phyloP scores from a whole-genome alignment of 2,113 vertebrate species.

The Acinonyx jubatus region DNA sequence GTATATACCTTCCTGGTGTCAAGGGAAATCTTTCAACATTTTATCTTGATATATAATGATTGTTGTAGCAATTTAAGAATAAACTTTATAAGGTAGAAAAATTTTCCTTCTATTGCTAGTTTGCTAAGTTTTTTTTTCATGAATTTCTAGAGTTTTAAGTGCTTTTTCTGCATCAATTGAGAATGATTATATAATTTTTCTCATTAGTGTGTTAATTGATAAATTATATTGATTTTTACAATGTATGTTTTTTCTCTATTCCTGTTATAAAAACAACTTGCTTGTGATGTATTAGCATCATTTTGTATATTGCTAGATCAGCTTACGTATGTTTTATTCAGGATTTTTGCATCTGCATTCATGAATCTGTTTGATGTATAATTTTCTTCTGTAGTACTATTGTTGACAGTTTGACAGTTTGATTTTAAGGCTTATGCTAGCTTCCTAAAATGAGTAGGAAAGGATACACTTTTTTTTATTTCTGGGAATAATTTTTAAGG shows the following conservation, averaged over 20 bases:
- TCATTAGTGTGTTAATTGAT: not conserved
- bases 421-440: not conserved
- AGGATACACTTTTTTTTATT: not conserved
- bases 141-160: not conserved
- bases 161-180: not conserved
- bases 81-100: not conserved
- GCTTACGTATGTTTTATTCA: not conserved
- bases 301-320: not conserved
- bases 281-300: not conserved
- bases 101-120: not conserved
- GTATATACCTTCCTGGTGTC: not conserved
- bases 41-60: not conserved
- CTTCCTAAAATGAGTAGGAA: not conserved
- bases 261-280: not conserved
- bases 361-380: slow-evolving; percentile 15
- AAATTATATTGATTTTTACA: slow-evolving; percentile 15
- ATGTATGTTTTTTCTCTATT: not conserved
- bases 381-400: not conserved
- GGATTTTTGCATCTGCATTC: not conserved
- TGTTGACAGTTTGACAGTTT: not conserved
- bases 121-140: not conserved
- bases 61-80: not conserved
- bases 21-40: not conserved
- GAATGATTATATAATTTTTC: not conserved
- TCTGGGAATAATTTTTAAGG: slow-evolving; percentile 8